Evolutionary conservation across 2,797 vertebrate species (phyloP).

Genomic region (Sebastes variabilis): DNA sequence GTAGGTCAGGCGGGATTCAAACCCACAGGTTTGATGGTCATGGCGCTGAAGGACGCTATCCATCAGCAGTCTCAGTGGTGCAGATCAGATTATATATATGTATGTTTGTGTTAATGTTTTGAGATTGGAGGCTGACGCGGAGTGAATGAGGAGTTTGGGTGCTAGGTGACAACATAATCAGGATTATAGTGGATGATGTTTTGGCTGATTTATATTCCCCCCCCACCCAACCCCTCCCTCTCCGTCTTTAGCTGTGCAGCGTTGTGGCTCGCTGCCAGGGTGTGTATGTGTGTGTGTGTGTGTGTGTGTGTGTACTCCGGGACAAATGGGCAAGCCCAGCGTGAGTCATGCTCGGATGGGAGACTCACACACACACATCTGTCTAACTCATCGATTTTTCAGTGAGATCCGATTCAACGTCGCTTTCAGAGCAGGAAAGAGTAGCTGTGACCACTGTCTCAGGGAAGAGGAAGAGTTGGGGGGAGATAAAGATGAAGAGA

Average conservation of each 20-base stretch:
- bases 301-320: slow-evolving; percentile 1
- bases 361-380: slow-evolving; percentile 30
- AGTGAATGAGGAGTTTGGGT: slow-evolving; percentile 32
- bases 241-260: slow-evolving; percentile 20
- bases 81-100: slow-evolving; percentile 4
- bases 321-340: slow-evolving; percentile 51
- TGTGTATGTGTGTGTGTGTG: too few relatives aligned
- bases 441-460: slow-evolving; percentile 23
- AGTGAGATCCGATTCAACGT: slow-evolving; percentile 50
- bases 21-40: slow-evolving; percentile 28
- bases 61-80: slow-evolving; percentile 49
- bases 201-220: slow-evolving; percentile 33
- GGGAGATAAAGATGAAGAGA: slow-evolving; percentile 64
- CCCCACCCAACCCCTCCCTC: background rate
- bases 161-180: slow-evolving; percentile 47
- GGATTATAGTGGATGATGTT: slow-evolving; percentile 47
- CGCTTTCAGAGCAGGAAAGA: slow-evolving; percentile 16
- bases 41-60: slow-evolving; percentile 59
- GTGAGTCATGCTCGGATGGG: slow-evolving; percentile 56
- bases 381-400: slow-evolving; percentile 56
- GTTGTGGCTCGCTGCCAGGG: slow-evolving; percentile 14
- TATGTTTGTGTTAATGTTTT: background rate
- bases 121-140: slow-evolving; percentile 3
- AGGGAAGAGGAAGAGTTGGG: slow-evolving; percentile 5
- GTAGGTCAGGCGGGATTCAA: slow-evolving; percentile 25